phyloP scores from a whole-genome alignment of 2,888 invertebrate genomes.

The Agrypnus murinus region DNA sequence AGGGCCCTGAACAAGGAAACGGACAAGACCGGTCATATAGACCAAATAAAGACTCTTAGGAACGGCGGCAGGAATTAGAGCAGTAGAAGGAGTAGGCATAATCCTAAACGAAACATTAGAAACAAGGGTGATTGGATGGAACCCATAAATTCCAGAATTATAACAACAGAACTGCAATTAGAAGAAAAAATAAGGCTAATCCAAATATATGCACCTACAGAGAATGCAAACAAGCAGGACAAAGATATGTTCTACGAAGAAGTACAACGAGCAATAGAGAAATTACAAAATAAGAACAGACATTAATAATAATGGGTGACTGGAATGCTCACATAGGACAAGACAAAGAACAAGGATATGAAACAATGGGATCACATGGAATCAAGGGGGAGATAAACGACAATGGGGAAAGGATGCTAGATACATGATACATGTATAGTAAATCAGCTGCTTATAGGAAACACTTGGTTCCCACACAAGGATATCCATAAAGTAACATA shows the following conservation, averaged over 20 bases:
- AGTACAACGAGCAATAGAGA: neutral
- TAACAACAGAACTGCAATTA: neutral
- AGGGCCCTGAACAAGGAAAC: too few relatives aligned
- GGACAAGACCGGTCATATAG: too few relatives aligned
- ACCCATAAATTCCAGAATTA: neutral
- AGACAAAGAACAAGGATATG: neutral
- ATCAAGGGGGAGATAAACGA: neutral
- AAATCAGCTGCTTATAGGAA: neutral
- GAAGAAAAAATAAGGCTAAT: neutral
- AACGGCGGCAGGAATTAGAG: too few relatives aligned
- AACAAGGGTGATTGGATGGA: too few relatives aligned
- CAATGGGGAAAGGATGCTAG: neutral
- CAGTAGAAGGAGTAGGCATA: too few relatives aligned
- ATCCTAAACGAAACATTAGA: too few relatives aligned
- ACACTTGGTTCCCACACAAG: neutral
- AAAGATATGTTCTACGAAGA: neutral
- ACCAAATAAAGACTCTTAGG: too few relatives aligned
- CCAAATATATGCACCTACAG: neutral
- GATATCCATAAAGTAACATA: neutral
- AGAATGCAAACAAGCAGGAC: neutral
- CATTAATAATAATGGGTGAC: conserved; percentile 4
- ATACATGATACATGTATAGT: neutral
- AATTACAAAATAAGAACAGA: neutral
- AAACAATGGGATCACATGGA: neutral
- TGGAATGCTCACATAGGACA: conserved; percentile 9